phyloP scores from a whole-genome alignment of 2,113 vertebrate species.

The Dasyornis broadbenti region DNA sequence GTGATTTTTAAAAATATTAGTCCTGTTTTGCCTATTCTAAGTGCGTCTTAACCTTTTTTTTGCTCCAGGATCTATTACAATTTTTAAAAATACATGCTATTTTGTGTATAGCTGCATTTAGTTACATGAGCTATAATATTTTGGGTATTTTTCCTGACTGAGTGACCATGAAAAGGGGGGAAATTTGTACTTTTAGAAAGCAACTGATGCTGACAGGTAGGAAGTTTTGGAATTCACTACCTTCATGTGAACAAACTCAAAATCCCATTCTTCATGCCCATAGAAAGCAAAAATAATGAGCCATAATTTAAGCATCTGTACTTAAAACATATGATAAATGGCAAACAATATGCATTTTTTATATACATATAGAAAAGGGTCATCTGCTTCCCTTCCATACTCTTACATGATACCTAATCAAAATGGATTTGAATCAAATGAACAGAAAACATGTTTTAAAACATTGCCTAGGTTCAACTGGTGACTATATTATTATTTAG shows the following conservation, averaged over 20 bases:
- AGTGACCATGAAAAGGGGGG: not conserved
- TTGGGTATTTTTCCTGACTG: not conserved
- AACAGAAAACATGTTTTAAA: not conserved
- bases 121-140: not conserved
- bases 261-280: not conserved
- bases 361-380: not conserved
- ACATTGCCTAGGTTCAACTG: not conserved
- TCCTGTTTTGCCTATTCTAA: too few relatives aligned
- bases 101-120: not conserved
- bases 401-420: not conserved
- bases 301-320: not conserved
- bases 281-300: not conserved
- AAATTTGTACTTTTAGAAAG: not conserved
- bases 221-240: not conserved
- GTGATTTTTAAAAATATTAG: not conserved
- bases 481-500: not conserved
- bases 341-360: not conserved
- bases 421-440: not conserved
- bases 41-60: not conserved
- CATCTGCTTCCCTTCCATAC: not conserved
- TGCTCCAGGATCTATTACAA: not conserved
- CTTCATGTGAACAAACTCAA: not conserved
- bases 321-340: not conserved
- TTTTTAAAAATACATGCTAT: not conserved
- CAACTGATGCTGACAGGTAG: not conserved